Evolutionary conservation across 2,797 vertebrate species (phyloP).

Genomic region (Arrhamphus sclerolepis): DNA sequence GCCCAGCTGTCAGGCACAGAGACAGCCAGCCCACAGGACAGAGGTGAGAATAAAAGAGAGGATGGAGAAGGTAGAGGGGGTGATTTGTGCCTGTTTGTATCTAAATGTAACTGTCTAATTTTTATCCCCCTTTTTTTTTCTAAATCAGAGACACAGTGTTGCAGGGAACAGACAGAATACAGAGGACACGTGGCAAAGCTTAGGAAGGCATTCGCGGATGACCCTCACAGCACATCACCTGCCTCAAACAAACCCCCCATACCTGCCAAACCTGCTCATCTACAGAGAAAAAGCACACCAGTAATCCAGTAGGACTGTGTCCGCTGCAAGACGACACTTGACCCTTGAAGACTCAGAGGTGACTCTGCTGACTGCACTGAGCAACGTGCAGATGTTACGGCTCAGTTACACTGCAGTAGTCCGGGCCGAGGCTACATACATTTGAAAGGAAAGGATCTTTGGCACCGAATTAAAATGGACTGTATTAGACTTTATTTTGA

Average conservation of each 20-base stretch:
- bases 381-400: constrained; percentile 4
- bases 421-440: constrained; percentile 7
- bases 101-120: neutral
- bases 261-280: constrained; percentile 77
- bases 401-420: constrained; percentile 10
- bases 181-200: constrained; percentile 74
- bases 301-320: constrained; percentile 26
- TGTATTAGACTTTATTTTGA: constrained; percentile 12
- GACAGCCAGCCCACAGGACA: constrained; percentile 33
- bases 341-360: constrained; percentile 24
- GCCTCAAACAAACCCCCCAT: constrained; percentile 67
- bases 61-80: constrained; percentile 7
- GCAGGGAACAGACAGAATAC: constrained; percentile 17
- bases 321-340: constrained; percentile 10
- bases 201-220: constrained; percentile 63
- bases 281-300: constrained; percentile 45
- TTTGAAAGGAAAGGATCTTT: constrained; percentile 11
- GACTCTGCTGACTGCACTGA: constrained; percentile 1
- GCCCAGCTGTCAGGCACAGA: constrained; percentile 53
- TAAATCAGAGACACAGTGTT: constrained; percentile 37
- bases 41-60: constrained; percentile 57
- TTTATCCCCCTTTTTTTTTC: neutral
- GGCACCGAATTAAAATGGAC: constrained; percentile 4
- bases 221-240: constrained; percentile 18
- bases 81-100: neutral